Conservation (phyloP, 2,797 vertebrate genomes). For the Pygocentrus nattereri region DNA sequence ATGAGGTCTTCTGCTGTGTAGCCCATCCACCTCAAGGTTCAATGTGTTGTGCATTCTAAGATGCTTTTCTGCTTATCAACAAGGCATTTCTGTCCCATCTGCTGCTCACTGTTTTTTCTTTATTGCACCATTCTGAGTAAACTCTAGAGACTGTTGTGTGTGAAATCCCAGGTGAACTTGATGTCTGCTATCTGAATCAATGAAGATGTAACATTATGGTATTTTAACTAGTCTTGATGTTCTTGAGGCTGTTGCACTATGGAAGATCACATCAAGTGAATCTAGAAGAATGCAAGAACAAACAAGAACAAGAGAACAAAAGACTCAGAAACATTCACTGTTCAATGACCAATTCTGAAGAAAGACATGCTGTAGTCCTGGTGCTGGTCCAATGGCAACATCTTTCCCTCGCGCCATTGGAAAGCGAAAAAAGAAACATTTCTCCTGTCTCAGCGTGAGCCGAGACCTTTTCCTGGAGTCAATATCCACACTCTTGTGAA, state of each 20-base stretch:
- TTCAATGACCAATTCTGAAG: conserved; percentile 56
- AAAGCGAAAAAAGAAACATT: conserved; percentile 14
- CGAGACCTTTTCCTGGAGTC: conserved; percentile 34
- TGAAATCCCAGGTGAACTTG: no score
- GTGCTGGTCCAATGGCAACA: conserved; percentile 64
- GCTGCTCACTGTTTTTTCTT: no score
- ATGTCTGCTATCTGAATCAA: neutral
- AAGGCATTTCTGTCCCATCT: no score
- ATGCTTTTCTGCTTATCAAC: no score
- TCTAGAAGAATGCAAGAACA: no score
- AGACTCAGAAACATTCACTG: neutral
- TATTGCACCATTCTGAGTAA: no score
- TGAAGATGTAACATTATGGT: neutral
- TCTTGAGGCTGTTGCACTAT: neutral
- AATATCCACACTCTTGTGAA: conserved; percentile 16
- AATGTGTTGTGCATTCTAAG: no score
- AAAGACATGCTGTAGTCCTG: conserved; percentile 61
- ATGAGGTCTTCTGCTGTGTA: no score
- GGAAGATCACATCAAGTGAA: neutral
- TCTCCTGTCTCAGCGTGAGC: conserved; percentile 13
- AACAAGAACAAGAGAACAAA: neutral
- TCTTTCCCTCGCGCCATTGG: conserved; percentile 37
- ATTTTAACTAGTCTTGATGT: neutral
- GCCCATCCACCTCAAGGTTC: no score
- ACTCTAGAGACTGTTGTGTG: no score